Evolutionary conservation across 2,113 vertebrate genomes (phyloP).

Genomic region (Corydoras maculifer): DNA sequence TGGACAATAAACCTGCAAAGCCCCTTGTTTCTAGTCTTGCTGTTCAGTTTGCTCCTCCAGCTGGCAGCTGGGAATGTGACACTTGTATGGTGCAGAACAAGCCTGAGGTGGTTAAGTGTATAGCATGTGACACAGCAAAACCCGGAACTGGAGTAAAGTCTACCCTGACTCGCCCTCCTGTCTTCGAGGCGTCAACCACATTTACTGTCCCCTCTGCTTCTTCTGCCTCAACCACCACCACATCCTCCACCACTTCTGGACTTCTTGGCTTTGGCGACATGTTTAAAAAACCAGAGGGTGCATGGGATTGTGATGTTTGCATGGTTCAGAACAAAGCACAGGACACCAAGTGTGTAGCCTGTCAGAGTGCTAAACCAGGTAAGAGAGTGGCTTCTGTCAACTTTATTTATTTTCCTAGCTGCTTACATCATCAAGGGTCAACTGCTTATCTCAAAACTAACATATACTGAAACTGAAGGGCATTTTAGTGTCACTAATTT

Average conservation of each 20-base stretch:
- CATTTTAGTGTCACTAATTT: too few species aligned
- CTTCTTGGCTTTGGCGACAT: conserved; percentile 79
- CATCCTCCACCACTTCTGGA: conserved; percentile 39
- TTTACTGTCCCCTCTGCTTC: conserved; percentile 51
- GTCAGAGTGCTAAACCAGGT: conserved; percentile 80
- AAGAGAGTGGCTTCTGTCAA: conserved; percentile 5
- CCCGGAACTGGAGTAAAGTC: conserved; percentile 85
- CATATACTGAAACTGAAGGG: too few species aligned
- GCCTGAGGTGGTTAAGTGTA: conserved; percentile 81
- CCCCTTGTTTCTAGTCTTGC: conserved; percentile 47
- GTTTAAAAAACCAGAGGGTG: conserved; percentile 82
- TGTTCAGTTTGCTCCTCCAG: conserved; percentile 72
- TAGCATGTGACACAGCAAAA: conserved; percentile 92
- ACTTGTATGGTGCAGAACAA: conserved; percentile 93
- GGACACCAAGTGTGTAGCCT: conserved; percentile 81
- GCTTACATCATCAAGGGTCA: too few species aligned
- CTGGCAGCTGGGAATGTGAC: conserved; percentile 89
- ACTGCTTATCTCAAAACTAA: too few species aligned
- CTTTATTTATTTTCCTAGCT: too few species aligned
- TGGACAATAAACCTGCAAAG: conserved; percentile 47
- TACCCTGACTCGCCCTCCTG: conserved; percentile 65
- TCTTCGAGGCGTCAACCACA: not conserved
- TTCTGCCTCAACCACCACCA: conserved; percentile 46
- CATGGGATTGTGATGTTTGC: conserved; percentile 87
- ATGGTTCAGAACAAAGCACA: conserved; percentile 80